Conservation (phyloP, 2,888 invertebrate species). For the Liopterus haemorrhoidalis region DNA sequence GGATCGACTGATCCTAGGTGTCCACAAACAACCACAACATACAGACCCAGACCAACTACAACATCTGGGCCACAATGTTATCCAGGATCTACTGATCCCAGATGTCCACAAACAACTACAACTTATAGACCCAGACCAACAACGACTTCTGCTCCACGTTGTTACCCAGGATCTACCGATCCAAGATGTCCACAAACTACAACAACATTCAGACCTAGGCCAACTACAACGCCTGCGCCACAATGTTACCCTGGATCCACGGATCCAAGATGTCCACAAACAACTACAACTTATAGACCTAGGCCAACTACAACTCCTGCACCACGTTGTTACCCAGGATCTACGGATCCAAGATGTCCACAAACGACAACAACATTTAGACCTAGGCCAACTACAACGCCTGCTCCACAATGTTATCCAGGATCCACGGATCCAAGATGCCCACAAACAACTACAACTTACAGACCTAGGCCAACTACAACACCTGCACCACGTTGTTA, state of each 20-base stretch:
- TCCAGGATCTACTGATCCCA: conserved; percentile 40
- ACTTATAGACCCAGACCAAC: too few species aligned
- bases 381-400: conserved; percentile 19
- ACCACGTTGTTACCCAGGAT: conserved; percentile 34
- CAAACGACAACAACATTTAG: conserved; percentile 36
- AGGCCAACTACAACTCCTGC: conserved; percentile 26
- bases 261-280: conserved; percentile 41
- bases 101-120: conserved; percentile 38
- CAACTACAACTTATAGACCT: conserved; percentile 23
- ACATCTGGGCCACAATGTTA: conserved; percentile 38
- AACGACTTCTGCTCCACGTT: conserved; percentile 28
- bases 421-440: conserved; percentile 39
- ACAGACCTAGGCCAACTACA: conserved; percentile 27
- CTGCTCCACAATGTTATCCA: conserved; percentile 34
- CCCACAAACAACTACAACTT: conserved; percentile 29
- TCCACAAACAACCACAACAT: conserved; percentile 27
- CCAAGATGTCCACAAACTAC: conserved; percentile 33
- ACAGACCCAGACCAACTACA: conserved; percentile 30
- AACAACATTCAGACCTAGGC: conserved; percentile 25
- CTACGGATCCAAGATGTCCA: conserved; percentile 36
- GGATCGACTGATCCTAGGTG: conserved; percentile 39
- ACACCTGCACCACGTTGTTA: conserved; percentile 33
- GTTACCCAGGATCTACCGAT: conserved; percentile 39
- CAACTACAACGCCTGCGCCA: conserved; percentile 31
- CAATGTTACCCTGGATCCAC: conserved; percentile 39